Evolutionary conservation across 1,140 invertebrate genomes (phyloP).

Genomic region (Dryas iulia): DNA sequence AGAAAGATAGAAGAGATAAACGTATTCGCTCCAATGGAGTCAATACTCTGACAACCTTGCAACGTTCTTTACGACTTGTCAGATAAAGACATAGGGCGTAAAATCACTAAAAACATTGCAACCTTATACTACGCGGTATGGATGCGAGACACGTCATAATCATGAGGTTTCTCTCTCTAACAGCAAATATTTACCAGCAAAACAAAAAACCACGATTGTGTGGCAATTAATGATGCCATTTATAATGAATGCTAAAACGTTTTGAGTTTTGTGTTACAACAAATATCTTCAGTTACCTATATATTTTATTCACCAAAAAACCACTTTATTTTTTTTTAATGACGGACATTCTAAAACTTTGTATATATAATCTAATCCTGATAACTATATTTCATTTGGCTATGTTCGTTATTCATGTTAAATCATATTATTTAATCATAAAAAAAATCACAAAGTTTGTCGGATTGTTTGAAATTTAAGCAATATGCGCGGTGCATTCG

Average conservation of each 20-base stretch:
- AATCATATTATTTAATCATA: not conserved
- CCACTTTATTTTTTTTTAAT: not conserved
- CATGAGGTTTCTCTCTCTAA: not conserved
- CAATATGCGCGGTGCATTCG: conserved; percentile 39
- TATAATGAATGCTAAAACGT: not conserved
- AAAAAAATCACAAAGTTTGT: not conserved
- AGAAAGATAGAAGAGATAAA: conserved; percentile 60
- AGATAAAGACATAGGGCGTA: conserved; percentile 76
- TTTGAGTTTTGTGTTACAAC: not conserved
- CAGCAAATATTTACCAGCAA: not conserved
- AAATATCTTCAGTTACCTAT: not conserved
- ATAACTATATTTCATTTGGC: not conserved
- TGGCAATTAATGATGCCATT: not conserved
- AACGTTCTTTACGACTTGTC: conserved; percentile 74
- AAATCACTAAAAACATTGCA: conserved; percentile 72
- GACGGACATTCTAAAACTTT: no score
- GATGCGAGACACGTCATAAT: not conserved
- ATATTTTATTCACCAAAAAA: not conserved
- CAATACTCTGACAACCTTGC: conserved; percentile 79
- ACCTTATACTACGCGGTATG: conserved; percentile 42
- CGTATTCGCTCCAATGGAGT: conserved; percentile 69
- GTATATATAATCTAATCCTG: not conserved
- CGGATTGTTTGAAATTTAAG: not conserved
- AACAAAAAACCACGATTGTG: not conserved
- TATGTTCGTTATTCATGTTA: not conserved